Conservation (phyloP, 1,140 invertebrate species). For the Hyposmocoma kahamanoa region DNA sequence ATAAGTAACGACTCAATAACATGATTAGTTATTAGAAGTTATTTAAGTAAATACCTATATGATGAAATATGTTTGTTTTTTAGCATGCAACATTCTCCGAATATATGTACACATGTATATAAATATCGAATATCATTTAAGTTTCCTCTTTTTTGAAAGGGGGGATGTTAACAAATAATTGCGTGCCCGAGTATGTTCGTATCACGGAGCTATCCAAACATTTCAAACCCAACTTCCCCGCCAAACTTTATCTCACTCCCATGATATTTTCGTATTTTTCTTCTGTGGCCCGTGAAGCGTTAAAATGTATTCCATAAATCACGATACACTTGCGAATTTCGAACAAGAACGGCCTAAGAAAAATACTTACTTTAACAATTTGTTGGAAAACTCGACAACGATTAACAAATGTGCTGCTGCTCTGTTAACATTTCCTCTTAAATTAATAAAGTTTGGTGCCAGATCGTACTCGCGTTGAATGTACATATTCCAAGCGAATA, state of each 20-base stretch:
- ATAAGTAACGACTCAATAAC: too few species aligned
- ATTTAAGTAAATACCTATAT: too few species aligned
- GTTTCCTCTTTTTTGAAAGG: too few species aligned
- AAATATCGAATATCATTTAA: too few species aligned
- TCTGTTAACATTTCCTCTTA: slow-evolving; percentile 27
- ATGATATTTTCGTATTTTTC: slow-evolving; percentile 59
- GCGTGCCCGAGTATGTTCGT: too few species aligned
- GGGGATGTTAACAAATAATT: too few species aligned
- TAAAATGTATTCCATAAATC: slow-evolving; percentile 65
- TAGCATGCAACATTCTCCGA: too few species aligned
- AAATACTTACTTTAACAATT: slow-evolving; percentile 59
- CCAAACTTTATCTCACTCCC: slow-evolving; percentile 32
- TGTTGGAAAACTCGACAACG: slow-evolving; percentile 35
- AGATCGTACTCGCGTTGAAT: not conserved
- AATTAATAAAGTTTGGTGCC: slow-evolving; percentile 53
- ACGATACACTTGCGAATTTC: slow-evolving; percentile 52
- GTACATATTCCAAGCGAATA: slow-evolving; percentile 8
- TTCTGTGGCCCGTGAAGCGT: slow-evolving; percentile 35
- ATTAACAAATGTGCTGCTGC: slow-evolving; percentile 39
- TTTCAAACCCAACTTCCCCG: slow-evolving; percentile 29
- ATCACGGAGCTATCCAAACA: slow-evolving; percentile 44
- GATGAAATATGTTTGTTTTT: too few species aligned
- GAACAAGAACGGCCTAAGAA: slow-evolving; percentile 42
- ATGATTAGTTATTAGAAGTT: too few species aligned
- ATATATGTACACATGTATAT: too few species aligned